Percentiles rank a stretch among this genome's conserved stretches.
phyloP scores from a whole-genome alignment of 2,797 vertebrate species.

The Halcyon badia region DNA sequence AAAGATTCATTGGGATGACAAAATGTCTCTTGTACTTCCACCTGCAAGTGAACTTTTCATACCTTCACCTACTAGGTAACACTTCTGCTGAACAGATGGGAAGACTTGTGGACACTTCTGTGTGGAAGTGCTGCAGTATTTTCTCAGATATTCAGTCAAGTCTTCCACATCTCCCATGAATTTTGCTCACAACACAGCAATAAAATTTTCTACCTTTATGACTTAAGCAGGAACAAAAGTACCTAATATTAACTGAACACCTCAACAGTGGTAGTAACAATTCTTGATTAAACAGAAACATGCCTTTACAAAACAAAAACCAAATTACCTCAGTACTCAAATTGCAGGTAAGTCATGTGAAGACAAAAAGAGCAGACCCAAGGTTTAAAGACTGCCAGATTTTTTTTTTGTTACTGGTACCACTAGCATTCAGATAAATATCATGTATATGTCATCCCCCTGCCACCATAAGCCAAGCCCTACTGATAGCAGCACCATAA shows the following conservation, averaged over 20 bases:
- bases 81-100: background rate
- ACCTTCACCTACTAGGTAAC: background rate
- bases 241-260: background rate
- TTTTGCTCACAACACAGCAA: background rate
- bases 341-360: background rate
- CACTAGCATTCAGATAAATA: background rate
- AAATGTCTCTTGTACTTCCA: background rate
- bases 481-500: background rate
- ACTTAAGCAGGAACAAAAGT: background rate
- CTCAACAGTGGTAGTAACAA: background rate
- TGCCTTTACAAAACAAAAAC: background rate
- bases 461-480: background rate
- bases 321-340: background rate
- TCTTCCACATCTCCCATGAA: background rate
- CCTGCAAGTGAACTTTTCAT: background rate
- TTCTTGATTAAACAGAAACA: conserved; percentile 10
- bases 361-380: background rate
- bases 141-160: background rate
- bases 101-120: background rate
- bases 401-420: background rate
- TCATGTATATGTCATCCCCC: background rate
- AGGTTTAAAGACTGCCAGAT: background rate
- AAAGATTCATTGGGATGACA: background rate
- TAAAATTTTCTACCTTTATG: background rate
- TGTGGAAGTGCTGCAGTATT: background rate